Conservation (phyloP, 1,140 invertebrate species). For the Palaemon carinicauda region DNA sequence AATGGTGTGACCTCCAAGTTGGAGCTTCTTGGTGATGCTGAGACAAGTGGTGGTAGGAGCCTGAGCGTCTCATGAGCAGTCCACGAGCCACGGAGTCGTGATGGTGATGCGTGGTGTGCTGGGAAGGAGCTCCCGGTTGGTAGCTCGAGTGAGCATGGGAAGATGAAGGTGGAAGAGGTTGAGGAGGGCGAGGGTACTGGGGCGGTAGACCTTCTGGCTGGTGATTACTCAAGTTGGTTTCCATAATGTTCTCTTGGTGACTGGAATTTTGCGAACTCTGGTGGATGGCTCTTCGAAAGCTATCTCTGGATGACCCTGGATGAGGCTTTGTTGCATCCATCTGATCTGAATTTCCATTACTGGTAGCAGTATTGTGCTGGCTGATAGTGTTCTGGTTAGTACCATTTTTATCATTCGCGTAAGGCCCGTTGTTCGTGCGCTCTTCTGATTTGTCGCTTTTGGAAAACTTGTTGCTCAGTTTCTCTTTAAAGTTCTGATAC, state of each 20-base stretch:
- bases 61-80: slow-evolving; percentile 24
- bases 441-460: slow-evolving; percentile 43
- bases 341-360: slow-evolving; percentile 39
- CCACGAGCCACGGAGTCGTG: slow-evolving; percentile 33
- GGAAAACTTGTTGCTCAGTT: slow-evolving; percentile 83
- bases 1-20: slow-evolving; percentile 34
- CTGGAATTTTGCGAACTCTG: slow-evolving; percentile 61
- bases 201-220: slow-evolving; percentile 26
- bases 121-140: slow-evolving; percentile 38
- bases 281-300: slow-evolving; percentile 62
- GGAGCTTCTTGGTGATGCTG: slow-evolving; percentile 37
- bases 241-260: slow-evolving; percentile 53
- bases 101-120: slow-evolving; percentile 22
- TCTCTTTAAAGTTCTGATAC: slow-evolving; percentile 84
- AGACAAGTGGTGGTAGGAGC: slow-evolving; percentile 43
- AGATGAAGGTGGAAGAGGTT: slow-evolving; percentile 13
- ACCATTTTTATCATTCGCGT: slow-evolving; percentile 68
- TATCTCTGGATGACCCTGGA: slow-evolving; percentile 29
- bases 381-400: slow-evolving; percentile 71
- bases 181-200: slow-evolving; percentile 30
- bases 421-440: slow-evolving; percentile 63
- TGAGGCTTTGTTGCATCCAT: slow-evolving; percentile 28
- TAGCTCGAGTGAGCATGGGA: neutral
- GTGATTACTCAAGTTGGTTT: slow-evolving; percentile 21
- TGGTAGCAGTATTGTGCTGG: slow-evolving; percentile 62